phyloP scores from a whole-genome alignment of 2,888 invertebrate genomes.

The Synanthedon andrenaeformis region DNA sequence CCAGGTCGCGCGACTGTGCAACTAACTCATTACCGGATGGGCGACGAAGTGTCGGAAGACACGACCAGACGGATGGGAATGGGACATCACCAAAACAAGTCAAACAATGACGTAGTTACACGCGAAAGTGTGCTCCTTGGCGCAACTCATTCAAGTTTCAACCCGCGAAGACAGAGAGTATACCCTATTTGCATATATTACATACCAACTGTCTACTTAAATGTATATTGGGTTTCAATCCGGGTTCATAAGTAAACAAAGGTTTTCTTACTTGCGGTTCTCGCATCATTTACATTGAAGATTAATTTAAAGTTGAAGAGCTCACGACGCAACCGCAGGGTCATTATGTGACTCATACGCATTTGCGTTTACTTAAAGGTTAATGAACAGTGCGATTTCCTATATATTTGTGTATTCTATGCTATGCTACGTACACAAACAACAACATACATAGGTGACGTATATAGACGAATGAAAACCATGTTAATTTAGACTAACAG shows the following conservation, averaged over 20 bases:
- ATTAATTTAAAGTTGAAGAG: slow-evolving; percentile 23
- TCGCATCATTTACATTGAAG: slow-evolving; percentile 17
- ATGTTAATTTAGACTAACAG: no score
- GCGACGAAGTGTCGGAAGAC: slow-evolving; percentile 8
- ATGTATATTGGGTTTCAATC: not conserved
- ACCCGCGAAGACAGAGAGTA: not conserved
- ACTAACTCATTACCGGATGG: slow-evolving; percentile 14
- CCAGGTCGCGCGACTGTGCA: slow-evolving; percentile 19
- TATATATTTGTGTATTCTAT: not conserved
- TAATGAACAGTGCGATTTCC: slow-evolving; percentile 5
- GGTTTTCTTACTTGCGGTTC: not conserved
- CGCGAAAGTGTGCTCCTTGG: no score
- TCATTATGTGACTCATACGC: slow-evolving; percentile 6
- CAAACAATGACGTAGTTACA: slow-evolving; percentile 23
- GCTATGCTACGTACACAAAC: not conserved
- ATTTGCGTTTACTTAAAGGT: slow-evolving; percentile 5
- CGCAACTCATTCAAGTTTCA: not conserved
- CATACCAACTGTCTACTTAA: not conserved
- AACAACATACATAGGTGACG: no score
- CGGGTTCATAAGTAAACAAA: not conserved
- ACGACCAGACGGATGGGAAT: slow-evolving; percentile 8
- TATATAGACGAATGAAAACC: no score
- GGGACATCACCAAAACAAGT: slow-evolving; percentile 26
- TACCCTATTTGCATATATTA: not conserved
- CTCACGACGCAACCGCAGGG: slow-evolving; percentile 19